Evolutionary conservation across 2,113 vertebrate genomes (phyloP).

Genomic region (Eublepharis macularius): DNA sequence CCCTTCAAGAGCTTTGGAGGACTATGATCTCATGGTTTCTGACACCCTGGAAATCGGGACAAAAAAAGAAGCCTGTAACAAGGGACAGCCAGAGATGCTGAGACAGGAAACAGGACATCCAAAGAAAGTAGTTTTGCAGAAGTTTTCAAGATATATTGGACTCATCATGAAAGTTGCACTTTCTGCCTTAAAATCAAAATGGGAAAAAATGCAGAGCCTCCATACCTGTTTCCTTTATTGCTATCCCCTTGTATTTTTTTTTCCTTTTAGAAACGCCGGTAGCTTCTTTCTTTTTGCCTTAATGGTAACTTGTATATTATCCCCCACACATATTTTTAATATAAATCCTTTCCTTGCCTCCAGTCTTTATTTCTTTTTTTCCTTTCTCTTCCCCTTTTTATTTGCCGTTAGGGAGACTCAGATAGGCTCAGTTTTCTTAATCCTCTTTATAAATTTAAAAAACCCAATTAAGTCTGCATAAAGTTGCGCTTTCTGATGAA

Average conservation of each 20-base stretch:
- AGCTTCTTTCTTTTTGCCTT: slow-evolving; percentile 37
- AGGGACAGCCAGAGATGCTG: too few relatives aligned
- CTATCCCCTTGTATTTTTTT: background rate
- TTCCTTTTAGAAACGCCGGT: slow-evolving; percentile 20
- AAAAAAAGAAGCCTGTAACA: too few relatives aligned
- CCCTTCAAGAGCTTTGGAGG: background rate
- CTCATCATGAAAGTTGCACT: background rate
- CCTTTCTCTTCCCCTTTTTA: slow-evolving; percentile 35
- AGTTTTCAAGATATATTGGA: too few relatives aligned
- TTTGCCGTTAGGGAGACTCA: slow-evolving; percentile 66
- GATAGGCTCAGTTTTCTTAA: slow-evolving; percentile 67
- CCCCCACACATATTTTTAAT: slow-evolving; percentile 45
- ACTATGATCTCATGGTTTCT: background rate
- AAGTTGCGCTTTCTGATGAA: slow-evolving; percentile 48
- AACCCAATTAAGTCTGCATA: slow-evolving; percentile 61
- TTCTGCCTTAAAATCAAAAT: background rate
- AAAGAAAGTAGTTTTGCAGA: too few relatives aligned
- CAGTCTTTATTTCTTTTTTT: slow-evolving; percentile 49
- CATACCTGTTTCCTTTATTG: background rate
- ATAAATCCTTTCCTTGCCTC: slow-evolving; percentile 56
- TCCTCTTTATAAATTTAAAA: slow-evolving; percentile 66
- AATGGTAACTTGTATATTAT: slow-evolving; percentile 33
- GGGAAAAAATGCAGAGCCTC: background rate
- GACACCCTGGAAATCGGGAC: too few relatives aligned
- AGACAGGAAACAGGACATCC: too few relatives aligned